phyloP scores from a whole-genome alignment of 2,888 invertebrate species.

The Parasteatoda lunata region DNA sequence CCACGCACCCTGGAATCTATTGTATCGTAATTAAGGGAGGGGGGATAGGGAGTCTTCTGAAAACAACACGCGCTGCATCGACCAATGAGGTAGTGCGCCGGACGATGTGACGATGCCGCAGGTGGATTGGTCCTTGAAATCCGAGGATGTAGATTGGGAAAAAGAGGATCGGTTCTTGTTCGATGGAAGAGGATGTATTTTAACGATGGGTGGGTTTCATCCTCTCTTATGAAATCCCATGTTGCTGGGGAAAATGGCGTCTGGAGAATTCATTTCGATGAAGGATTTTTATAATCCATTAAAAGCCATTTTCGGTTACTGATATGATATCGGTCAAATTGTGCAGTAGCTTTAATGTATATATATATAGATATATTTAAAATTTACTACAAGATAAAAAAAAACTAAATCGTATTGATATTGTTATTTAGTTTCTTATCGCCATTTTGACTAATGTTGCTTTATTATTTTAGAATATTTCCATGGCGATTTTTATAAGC shows the following conservation, averaged over 20 bases:
- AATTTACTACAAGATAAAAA: too few species aligned
- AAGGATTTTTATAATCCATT: neutral
- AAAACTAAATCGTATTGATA: too few species aligned
- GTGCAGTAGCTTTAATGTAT: too few species aligned
- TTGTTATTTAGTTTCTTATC: too few species aligned
- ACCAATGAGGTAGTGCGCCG: constrained; percentile 52
- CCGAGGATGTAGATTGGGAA: constrained; percentile 55
- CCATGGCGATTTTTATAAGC: too few species aligned
- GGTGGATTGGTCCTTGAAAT: constrained; percentile 63
- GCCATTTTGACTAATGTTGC: too few species aligned
- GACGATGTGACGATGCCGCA: constrained; percentile 59
- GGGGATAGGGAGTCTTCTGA: constrained; percentile 28
- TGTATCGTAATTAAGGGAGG: constrained; percentile 58
- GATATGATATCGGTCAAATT: too few species aligned
- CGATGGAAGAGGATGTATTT: constrained; percentile 30
- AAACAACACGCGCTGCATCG: constrained; percentile 49
- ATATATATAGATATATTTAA: too few species aligned
- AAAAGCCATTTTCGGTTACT: neutral
- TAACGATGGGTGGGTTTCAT: constrained; percentile 45
- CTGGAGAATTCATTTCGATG: neutral
- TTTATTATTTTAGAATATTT: too few species aligned
- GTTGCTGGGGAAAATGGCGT: constrained; percentile 35
- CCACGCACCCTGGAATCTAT: constrained; percentile 24
- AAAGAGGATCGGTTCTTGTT: constrained; percentile 14
- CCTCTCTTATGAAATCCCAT: neutral